These are phyloP conservation scores for Ondatra zibethicus DNA, from an alignment of 2,113 vertebrate genomes.

Conservation along the genomic window DNA sequence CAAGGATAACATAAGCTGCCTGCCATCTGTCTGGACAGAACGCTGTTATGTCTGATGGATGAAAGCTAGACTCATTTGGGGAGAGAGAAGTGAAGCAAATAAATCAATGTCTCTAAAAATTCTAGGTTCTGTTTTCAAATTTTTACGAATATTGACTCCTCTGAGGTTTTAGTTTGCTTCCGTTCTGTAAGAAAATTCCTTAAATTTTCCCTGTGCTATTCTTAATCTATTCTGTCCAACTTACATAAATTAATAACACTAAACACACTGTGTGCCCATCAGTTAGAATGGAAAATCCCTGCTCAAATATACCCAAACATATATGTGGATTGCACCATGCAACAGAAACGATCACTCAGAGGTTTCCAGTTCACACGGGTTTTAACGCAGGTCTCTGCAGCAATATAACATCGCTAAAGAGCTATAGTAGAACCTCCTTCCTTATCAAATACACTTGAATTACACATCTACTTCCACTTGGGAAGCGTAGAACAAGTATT, in stretches of 20 bases:
- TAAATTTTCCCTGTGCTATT: background rate
- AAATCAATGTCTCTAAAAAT: background rate
- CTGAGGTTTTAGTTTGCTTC: background rate
- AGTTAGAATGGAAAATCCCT: background rate
- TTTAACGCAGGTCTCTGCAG: background rate
- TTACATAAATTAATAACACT: background rate
- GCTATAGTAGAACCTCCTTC: background rate
- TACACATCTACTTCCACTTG: background rate
- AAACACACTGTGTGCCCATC: background rate
- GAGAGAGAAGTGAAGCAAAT: background rate
- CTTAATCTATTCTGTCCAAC: background rate
- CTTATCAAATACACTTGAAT: background rate
- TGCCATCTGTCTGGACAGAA: background rate
- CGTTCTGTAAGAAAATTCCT: background rate
- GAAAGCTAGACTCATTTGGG: background rate
- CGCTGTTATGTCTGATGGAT: background rate
- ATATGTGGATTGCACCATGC: background rate
- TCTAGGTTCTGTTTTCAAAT: background rate
- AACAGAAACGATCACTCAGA: background rate
- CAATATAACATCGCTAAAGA: background rate
- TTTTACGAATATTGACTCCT: conserved; percentile 1
- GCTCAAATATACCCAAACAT: background rate
- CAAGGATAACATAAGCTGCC: background rate
- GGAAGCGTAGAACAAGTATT: background rate
- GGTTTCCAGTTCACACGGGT: background rate